Evolutionary conservation across 92 coral and sea anemone species (phyloP).

Genomic region (Muricea muricata): DNA sequence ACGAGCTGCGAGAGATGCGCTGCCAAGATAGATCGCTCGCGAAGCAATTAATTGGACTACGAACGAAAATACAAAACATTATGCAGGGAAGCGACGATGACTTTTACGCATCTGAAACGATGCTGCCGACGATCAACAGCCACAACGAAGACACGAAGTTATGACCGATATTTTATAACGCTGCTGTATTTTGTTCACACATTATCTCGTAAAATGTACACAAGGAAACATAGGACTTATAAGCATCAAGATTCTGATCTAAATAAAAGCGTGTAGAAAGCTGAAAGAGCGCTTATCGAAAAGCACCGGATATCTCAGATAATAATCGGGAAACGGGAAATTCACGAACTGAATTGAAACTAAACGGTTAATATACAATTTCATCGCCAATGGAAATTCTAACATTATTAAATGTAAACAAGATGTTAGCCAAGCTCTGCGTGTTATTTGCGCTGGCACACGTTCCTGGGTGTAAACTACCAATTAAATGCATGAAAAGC

Average conservation of each 20-base stretch:
- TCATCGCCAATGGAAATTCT: too few species aligned
- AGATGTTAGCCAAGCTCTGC: background rate
- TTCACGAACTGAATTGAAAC: background rate
- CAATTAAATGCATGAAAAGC: too few species aligned
- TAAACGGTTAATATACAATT: background rate
- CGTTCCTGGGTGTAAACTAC: too few species aligned
- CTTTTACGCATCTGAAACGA: constrained; percentile 35
- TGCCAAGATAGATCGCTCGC: constrained; percentile 79
- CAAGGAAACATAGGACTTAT: too few species aligned
- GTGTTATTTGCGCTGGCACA: background rate
- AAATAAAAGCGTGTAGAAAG: too few species aligned
- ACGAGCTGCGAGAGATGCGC: constrained; percentile 73
- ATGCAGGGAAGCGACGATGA: constrained; percentile 65
- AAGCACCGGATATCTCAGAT: background rate
- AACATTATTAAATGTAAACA: background rate
- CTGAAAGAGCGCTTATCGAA: too few species aligned
- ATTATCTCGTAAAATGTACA: too few species aligned
- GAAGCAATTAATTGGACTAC: constrained; percentile 71
- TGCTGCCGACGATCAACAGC: background rate
- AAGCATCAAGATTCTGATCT: too few species aligned
- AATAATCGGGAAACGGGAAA: background rate
- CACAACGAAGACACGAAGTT: constrained; percentile 35
- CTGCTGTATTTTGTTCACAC: too few species aligned
- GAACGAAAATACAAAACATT: constrained; percentile 78
- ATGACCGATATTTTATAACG: background rate